phyloP scores from a whole-genome alignment of 2,888 invertebrate genomes.

The Mythimna pallens region DNA sequence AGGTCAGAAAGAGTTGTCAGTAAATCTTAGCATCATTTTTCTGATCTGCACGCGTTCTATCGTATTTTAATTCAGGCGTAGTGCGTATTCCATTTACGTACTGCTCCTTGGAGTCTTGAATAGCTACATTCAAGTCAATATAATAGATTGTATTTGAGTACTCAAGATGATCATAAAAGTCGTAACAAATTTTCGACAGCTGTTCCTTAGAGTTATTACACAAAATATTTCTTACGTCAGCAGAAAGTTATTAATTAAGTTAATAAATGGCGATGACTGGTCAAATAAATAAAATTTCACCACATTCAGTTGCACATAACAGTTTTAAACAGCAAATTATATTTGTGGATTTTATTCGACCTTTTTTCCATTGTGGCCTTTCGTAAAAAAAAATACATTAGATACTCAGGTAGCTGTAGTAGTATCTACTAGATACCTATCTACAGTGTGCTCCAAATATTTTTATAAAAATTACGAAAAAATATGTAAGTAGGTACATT shows the following conservation, averaged over 20 bases:
- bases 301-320: neutral
- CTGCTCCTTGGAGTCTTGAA: constrained; percentile 13
- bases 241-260: constrained; percentile 24
- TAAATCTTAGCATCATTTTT: too few species aligned
- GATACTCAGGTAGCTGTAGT: too few species aligned
- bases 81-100: neutral
- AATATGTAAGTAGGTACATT: too few species aligned
- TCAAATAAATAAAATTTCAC: neutral
- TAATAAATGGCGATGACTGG: neutral
- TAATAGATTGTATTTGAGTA: constrained; percentile 21
- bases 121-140: constrained; percentile 18
- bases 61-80: neutral
- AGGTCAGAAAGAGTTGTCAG: too few species aligned
- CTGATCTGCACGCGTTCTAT: too few species aligned
- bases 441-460: too few species aligned
- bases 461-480: too few species aligned
- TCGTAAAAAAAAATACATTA: too few species aligned
- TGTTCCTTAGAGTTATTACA: constrained; percentile 6
- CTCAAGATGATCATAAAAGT: constrained; percentile 35
- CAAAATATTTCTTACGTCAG: constrained; percentile 23
- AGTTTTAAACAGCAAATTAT: neutral
- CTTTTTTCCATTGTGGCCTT: too few species aligned
- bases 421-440: neutral
- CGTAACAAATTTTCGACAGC: constrained; percentile 29
- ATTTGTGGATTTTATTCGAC: too few species aligned